Evolutionary conservation across 2,797 vertebrate genomes (phyloP), one percentile per base, ranked within the genome.

Genomic region (Pipistrellus kuhlii): DNA sequence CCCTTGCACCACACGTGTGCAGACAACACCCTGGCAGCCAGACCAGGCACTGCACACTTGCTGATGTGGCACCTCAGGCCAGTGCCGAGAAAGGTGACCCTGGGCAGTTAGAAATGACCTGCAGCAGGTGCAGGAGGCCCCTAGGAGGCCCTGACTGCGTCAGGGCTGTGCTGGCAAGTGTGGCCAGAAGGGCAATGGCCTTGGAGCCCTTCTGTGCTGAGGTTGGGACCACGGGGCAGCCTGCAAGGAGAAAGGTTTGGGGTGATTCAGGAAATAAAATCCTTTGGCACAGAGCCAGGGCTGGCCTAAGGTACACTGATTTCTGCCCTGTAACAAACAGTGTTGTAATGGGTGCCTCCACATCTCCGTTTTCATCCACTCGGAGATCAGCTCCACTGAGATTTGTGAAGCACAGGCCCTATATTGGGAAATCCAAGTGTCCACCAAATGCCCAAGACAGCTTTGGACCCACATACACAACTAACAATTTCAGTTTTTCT

Each of bases 221-320:
- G 0, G 0, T 5, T 11, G 23, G 53, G 76, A 59, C 3, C 23
- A 41, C 0, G 7, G 64, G 27, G 25, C n/a, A 51, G 32, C 71
- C 93, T 87, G 80, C 62, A 75, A 89, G 82, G 41, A 32, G 38
- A 84, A 85, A n/a, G 1, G 14, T 44, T 48, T 75, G 64, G 80
- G 62, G 71, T 46, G 41, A 66, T 30, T 85, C 94, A 92, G 82
- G 75, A 90, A 95, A 96, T 41, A 48, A 95, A 90, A 53, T 14
- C 51, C 78, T 55, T 85, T 69, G 92, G 77, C 78, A 3, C 38
- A 86, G 57, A 55, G 73, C 93, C 90, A 69, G 82, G n/a, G 30
- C 53, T 17, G 1, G 69, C 51, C 88, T 80, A 23, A 46, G 4
- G 53, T n/a, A 41, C 27, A 23, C 77, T 83, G 89, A 71, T 85